These are phyloP conservation scores for Leptocoma aspasia DNA, from an alignment of 2,113 vertebrate species.

Conservation along the genomic window DNA sequence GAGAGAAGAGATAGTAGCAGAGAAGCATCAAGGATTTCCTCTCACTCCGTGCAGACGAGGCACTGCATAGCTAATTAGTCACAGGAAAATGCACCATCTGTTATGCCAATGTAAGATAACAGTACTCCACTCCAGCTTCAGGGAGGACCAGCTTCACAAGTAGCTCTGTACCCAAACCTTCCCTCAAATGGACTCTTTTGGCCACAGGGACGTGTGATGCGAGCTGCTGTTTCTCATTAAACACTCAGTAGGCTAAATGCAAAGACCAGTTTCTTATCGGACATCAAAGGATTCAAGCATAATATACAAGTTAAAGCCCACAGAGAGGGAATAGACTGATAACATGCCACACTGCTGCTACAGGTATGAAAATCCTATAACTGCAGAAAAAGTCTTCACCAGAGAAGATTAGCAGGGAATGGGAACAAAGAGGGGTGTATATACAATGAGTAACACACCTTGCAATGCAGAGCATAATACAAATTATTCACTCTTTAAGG, in stretches of 20 bases:
- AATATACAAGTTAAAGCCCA: background rate
- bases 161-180: fast-evolving
- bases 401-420: background rate
- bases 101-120: background rate
- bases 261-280: background rate
- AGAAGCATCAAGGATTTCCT: background rate
- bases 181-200: background rate
- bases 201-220: background rate
- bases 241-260: background rate
- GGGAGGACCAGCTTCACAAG: background rate
- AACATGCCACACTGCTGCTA: background rate
- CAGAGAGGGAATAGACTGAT: background rate
- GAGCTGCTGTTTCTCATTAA: background rate
- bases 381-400: background rate
- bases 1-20: background rate
- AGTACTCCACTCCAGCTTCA: background rate
- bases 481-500: background rate
- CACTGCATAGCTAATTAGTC: background rate
- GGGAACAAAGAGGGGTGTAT: background rate
- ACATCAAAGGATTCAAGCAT: background rate
- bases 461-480: background rate
- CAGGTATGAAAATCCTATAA: background rate
- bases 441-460: background rate
- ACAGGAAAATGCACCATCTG: background rate
- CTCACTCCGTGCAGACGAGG: background rate